Conservation (phyloP, 1,140 invertebrate species). For the Drosophila orosa region DNA sequence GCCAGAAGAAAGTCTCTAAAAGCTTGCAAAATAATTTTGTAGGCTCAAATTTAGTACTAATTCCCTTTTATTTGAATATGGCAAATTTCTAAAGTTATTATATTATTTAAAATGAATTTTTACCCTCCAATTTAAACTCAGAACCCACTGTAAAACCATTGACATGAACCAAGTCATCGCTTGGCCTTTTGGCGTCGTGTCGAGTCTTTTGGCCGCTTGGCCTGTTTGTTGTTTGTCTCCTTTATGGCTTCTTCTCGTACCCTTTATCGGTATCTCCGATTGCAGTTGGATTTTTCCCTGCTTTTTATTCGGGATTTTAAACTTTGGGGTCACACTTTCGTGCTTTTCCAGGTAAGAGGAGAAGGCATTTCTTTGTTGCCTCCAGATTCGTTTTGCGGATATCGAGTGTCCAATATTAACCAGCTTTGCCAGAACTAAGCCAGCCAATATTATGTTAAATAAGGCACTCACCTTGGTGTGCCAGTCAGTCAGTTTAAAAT, state of each 20-base stretch:
- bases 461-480: conserved; percentile 21
- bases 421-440: conserved; percentile 3
- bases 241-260: conserved; percentile 81
- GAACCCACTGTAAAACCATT: conserved; percentile 24
- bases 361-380: conserved; percentile 38
- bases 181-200: conserved; percentile 42
- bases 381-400: conserved; percentile 43
- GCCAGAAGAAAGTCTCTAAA: too few relatives aligned
- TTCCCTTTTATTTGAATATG: too few relatives aligned
- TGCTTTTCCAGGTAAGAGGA: conserved; percentile 63
- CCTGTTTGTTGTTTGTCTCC: conserved; percentile 77
- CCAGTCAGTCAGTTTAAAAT: conserved; percentile 31
- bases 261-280: conserved; percentile 78
- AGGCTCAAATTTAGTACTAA: too few relatives aligned
- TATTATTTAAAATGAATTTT: background rate
- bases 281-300: conserved; percentile 66
- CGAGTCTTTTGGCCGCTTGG: conserved; percentile 50
- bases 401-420: conserved; percentile 51
- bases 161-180: conserved; percentile 13
- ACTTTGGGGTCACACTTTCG: conserved; percentile 69
- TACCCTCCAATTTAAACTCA: background rate
- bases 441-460: background rate
- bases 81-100: too few relatives aligned
- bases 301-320: conserved; percentile 13
- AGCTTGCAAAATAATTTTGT: too few relatives aligned